Percentiles rank a stretch among this genome's conserved stretches.
phyloP scores from a whole-genome alignment of 2,888 invertebrate genomes.

The Habrosyne pyritoides region DNA sequence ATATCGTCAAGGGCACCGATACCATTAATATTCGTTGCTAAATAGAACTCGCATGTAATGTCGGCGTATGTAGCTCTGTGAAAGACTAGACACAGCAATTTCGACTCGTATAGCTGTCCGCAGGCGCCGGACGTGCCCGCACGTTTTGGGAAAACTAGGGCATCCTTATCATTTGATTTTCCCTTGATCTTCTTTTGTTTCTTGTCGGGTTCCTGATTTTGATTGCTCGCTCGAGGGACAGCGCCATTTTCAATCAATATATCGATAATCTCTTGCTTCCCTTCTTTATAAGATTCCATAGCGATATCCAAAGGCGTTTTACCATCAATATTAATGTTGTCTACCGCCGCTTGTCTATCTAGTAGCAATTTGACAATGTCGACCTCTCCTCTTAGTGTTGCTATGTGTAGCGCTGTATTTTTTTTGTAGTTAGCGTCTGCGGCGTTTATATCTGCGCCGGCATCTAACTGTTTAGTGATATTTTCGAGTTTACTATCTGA shows the following conservation, averaged over 20 bases:
- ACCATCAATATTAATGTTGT: slow-evolving; percentile 9
- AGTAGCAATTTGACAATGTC: slow-evolving; percentile 12
- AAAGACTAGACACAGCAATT: slow-evolving; percentile 12
- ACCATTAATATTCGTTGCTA: slow-evolving; percentile 14
- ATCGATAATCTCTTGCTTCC: neutral
- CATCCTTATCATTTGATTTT: slow-evolving; percentile 4
- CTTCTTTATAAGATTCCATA: neutral
- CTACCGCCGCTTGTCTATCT: slow-evolving; percentile 3
- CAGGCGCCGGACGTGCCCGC: slow-evolving; percentile 12
- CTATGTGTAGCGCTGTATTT: slow-evolving; percentile 13
- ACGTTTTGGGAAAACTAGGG: slow-evolving; percentile 7
- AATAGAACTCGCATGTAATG: slow-evolving; percentile 9
- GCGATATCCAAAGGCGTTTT: slow-evolving; percentile 13
- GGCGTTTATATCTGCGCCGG: slow-evolving; percentile 2
- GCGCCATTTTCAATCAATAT: neutral
- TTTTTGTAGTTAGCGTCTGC: slow-evolving; percentile 7
- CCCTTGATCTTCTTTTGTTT: neutral
- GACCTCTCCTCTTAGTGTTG: slow-evolving; percentile 8
- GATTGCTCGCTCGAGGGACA: neutral
- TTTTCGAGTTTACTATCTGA: neutral
- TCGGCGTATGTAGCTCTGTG: slow-evolving; percentile 9
- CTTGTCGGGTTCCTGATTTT: neutral
- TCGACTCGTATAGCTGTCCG: slow-evolving; percentile 15
- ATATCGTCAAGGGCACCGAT: slow-evolving; percentile 15
- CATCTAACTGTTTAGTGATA: neutral